Evolutionary conservation across 2,797 vertebrate genomes (phyloP).

Genomic region (Mus spretus): DNA sequence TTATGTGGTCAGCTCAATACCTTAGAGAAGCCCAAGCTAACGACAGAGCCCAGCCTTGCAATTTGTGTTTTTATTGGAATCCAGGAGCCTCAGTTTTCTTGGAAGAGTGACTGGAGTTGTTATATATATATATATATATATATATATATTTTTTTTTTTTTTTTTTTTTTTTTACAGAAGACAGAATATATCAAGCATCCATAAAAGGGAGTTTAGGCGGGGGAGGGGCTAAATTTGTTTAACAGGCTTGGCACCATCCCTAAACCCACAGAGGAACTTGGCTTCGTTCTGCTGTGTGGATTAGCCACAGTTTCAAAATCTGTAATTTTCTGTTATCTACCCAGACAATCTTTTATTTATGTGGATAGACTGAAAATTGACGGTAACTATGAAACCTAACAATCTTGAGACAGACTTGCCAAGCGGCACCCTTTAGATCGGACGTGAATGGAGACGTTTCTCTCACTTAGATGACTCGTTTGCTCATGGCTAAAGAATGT

Average conservation of each 20-base stretch:
- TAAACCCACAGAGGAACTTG: slow-evolving; percentile 44
- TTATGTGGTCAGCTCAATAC: background rate
- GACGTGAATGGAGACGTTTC: slow-evolving; percentile 55
- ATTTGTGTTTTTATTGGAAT: background rate
- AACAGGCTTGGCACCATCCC: slow-evolving; percentile 31
- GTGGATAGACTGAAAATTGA: slow-evolving; percentile 71
- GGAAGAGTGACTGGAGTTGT: background rate
- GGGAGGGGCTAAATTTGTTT: slow-evolving; percentile 47
- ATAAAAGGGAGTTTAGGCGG: slow-evolving; percentile 65
- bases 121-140: slow-evolving; percentile 49
- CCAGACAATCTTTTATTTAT: slow-evolving; percentile 34
- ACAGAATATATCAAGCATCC: slow-evolving; percentile 57
- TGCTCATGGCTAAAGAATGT: slow-evolving; percentile 65
- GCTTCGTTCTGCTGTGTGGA: slow-evolving; percentile 22
- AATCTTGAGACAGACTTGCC: slow-evolving; percentile 22
- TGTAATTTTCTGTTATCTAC: slow-evolving; percentile 72
- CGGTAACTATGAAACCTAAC: slow-evolving; percentile 64
- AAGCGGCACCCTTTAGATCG: slow-evolving; percentile 5
- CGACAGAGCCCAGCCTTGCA: background rate
- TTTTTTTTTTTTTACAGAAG: slow-evolving; percentile 40
- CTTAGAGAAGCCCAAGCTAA: background rate
- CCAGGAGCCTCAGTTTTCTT: background rate
- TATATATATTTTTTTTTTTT: too few relatives aligned
- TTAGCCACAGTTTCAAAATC: slow-evolving; percentile 62
- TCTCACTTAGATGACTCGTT: slow-evolving; percentile 7